Evolutionary conservation across 2,888 invertebrate genomes (phyloP), one percentile per base, ranked within the genome.

Genomic region (Amphipyra berbera): DNA sequence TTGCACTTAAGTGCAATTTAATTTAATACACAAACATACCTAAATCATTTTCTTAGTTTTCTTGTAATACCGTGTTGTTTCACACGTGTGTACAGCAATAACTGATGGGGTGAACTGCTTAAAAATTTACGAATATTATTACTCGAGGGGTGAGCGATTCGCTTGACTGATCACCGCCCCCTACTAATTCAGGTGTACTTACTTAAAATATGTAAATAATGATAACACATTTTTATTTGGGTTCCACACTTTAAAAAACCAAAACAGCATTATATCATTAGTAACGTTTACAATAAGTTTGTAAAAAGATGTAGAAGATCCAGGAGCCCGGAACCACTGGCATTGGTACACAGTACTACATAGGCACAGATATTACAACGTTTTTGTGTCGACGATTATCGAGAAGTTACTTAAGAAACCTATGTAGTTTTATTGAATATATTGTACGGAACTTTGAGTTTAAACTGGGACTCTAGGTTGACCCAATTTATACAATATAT

Each of bases 101-200:
- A 59, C 66, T 71, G 70, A 76, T 67, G 70, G 72, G 73, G 69
- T 65, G 62, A 37, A 91, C 91, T 92, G 90, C 78, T 88, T 82
- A 83, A 86, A 87, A 83, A 84, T 85, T 80, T 78, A 84, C 76
- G 35, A 73, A 78, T 47, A 70, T 76, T 70, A 60, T 77, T 74
- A 81, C 79, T 80, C 69, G 81, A 82, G 84, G 85, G 88, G 87
- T 81, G 81, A 82, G 59, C 74, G 93, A 84, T 83, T 73, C 86
- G 90, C 82, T 84, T 85, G 76, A 88, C 64, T 75, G 82, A 78
- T 53, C 91, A 87, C 91, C 54, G 71, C 7, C 64, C 93, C 92
- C 79, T 68, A 68, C 46, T 61, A 42, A 41, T 56, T 64, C 68
- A 73, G 79, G 78, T 78, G 79, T 63, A 72, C 55, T 33, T 65